Evolutionary conservation across 2,888 invertebrate genomes (phyloP), one percentile per base, ranked within the genome.

Genomic region (Macaria liturata): DNA sequence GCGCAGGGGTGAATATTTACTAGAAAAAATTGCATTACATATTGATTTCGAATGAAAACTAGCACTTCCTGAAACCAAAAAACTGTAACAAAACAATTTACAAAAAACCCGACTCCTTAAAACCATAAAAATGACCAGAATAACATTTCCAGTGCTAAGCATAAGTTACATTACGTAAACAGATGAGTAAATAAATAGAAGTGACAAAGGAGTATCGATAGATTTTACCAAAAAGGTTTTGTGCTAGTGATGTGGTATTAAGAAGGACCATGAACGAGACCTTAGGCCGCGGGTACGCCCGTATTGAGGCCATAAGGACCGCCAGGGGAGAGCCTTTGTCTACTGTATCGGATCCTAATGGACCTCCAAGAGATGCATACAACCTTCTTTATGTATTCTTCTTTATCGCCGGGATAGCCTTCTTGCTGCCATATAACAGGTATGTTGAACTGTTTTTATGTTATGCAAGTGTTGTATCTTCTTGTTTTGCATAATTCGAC

Each of bases 361-460:
- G 94, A 49, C 95, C 95, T 42, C 95, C 96, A 5, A 93, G 94
- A 46, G 96, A 96, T 82, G 89, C 93, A 70, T 95, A 94, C 82
- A 95, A 95, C 83, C 93, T 94, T 52, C 94, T 97, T 60, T 97
- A 96, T 78, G 76, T 95, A 62, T 94, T 95, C 0, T 93, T 98
- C 62, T 93, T 97, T 54, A 92, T 97, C 57, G 97, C 97, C 34
- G 98, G 98, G 9, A 95, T 96, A 67, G 98, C 98, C 46, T 98
- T 98, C 80, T 93, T 98, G 50, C 93, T 98, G 62, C 98, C 98
- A 7, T 98, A 97, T 87, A 98, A 98, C 93, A 97, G 97, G 97
- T 97, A 75, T 37, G 34, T 20, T 20, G 20, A 20, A 20, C 2
- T 20, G 20, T 20, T 20, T 20, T 20, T 20, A 20, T 20, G 20